These are phyloP conservation scores for Papilio dardanus DNA, from an alignment of 1,140 invertebrate genomes.

Conservation along the genomic window DNA sequence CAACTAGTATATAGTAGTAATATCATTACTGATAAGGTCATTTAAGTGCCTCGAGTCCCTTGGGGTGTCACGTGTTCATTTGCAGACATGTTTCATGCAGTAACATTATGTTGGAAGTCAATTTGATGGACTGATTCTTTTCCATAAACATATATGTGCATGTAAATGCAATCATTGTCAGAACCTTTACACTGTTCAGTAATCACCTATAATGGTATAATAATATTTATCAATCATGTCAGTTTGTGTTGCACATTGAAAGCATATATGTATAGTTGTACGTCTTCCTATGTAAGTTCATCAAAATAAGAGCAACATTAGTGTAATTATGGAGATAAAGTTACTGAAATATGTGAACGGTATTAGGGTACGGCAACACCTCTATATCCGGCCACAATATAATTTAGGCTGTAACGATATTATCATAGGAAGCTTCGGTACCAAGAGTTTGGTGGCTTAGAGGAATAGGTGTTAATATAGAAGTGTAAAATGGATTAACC, in stretches of 20 bases:
- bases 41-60: constrained; percentile 79
- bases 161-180: neutral
- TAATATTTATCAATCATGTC: neutral
- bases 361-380: constrained; percentile 66
- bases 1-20: constrained; percentile 74
- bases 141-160: constrained; percentile 15
- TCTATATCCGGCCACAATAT: constrained; percentile 71
- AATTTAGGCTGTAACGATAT: constrained; percentile 67
- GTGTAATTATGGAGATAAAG: constrained; percentile 63
- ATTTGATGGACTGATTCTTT: constrained; percentile 32
- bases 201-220: neutral
- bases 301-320: constrained; percentile 62
- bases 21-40: constrained; percentile 80
- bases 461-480: constrained; percentile 63
- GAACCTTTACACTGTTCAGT: constrained; percentile 1
- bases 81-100: constrained; percentile 46
- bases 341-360: constrained; percentile 63
- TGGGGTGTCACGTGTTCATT: constrained; percentile 67
- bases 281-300: constrained; percentile 81
- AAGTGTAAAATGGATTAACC: constrained; percentile 58
- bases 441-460: constrained; percentile 59
- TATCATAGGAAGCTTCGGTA: constrained; percentile 66
- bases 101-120: constrained; percentile 26
- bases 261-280: constrained; percentile 72
- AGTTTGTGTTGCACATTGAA: constrained; percentile 49